phyloP scores from a whole-genome alignment of 1,140 invertebrate species.

The Lordiphosa clarofinis region DNA sequence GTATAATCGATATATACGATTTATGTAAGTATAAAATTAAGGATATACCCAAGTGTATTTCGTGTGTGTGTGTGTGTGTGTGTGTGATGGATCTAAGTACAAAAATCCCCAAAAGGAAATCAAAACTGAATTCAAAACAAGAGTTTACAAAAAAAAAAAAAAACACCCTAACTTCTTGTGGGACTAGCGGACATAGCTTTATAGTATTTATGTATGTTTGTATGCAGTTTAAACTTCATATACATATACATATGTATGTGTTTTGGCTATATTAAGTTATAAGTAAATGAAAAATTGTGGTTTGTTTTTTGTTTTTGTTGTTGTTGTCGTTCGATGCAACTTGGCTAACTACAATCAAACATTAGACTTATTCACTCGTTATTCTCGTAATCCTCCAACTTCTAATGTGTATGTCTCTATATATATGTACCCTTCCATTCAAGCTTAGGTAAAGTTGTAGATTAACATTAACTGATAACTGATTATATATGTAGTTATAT shows the following conservation, averaged over 20 bases:
- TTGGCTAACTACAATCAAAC: conserved; percentile 49
- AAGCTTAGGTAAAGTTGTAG: conserved; percentile 48
- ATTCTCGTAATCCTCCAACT: conserved; percentile 25
- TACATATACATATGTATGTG: no score
- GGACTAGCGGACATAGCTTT: conserved; percentile 50
- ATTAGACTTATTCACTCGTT: conserved; percentile 51
- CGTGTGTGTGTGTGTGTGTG: conserved; percentile 21
- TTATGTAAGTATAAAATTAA: conserved; percentile 48
- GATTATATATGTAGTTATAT: conserved; percentile 22
- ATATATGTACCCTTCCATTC: conserved; percentile 35
- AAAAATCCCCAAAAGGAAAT: conserved; percentile 37
- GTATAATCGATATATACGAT: conserved; percentile 24
- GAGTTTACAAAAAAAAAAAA: conserved; percentile 15
- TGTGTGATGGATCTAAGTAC: conserved; percentile 55
- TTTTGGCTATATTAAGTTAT: conserved; percentile 40
- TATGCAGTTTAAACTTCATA: conserved; percentile 24
- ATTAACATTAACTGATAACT: conserved; percentile 59
- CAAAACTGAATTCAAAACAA: conserved; percentile 16
- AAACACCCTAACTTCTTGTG: conserved; percentile 30
- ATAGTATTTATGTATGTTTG: conserved; percentile 19
- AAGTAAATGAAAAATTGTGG: conserved; percentile 43
- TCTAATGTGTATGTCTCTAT: conserved; percentile 42
- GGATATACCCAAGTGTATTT: conserved; percentile 19
- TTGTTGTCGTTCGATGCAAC: conserved; percentile 45
- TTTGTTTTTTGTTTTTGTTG: conserved; percentile 9